Evolutionary conservation across 2,113 vertebrate genomes (phyloP).

Genomic region (Callithrix jacchus): DNA sequence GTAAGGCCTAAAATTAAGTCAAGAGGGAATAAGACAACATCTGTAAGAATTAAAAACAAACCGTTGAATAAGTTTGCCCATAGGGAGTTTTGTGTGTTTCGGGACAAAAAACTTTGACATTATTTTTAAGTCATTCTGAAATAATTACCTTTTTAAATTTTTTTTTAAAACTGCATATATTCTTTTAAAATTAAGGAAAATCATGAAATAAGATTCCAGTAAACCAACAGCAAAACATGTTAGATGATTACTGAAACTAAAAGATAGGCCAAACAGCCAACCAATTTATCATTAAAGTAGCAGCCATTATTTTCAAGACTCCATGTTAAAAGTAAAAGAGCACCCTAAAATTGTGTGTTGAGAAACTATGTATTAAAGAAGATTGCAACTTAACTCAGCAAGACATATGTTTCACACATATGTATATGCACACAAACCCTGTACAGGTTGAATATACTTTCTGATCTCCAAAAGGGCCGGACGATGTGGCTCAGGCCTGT

Average conservation of each 20-base stretch:
- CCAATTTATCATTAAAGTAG: not conserved
- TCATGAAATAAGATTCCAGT: not conserved
- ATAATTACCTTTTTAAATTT: not conserved
- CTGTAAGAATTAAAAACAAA: not conserved
- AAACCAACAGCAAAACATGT: not conserved
- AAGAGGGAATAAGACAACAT: not conserved
- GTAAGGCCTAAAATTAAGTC: not conserved
- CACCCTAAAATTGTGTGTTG: not conserved
- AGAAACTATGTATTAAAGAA: not conserved
- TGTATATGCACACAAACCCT: not conserved
- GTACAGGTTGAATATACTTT: not conserved
- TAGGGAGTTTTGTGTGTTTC: not conserved
- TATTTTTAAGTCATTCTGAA: not conserved
- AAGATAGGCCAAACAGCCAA: not conserved
- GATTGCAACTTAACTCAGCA: not conserved
- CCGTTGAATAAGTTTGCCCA: not conserved
- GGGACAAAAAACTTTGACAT: not conserved
- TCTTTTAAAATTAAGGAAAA: not conserved
- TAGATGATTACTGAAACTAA: not conserved
- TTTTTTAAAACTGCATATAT: no score
- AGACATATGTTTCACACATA: not conserved
- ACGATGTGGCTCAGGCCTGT: no score
- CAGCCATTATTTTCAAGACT: not conserved
- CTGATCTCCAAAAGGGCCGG: not conserved
- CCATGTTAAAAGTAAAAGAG: not conserved